Base-by-base conservation (phyloP, 2,113 vertebrate genomes). In the Ictidomys tridecemlineatus region DNA sequence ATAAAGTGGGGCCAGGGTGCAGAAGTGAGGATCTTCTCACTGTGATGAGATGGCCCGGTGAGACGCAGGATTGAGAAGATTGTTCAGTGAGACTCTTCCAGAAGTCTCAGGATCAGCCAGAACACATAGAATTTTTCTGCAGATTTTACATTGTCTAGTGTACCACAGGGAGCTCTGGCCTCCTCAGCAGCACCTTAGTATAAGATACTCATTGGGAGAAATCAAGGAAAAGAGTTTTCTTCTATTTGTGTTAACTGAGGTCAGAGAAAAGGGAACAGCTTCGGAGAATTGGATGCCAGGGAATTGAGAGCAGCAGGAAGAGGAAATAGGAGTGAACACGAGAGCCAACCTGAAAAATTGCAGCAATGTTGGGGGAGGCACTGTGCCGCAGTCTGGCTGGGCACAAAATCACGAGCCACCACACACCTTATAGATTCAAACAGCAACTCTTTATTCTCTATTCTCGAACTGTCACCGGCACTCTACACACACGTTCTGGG, bases 241-340 rank as follows among this genome's bases (percentile, higher is more conserved):
- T 82, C 4, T 61, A 17, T 63, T 37, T 58, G 93, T 65, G 92
- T 95, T 96, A 96, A 39, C 13, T 85, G n/a, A 77, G 96, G 87
- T 93, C 77, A 96, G n/a, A 96, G 65, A 73, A 89, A 84, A 84
- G 67, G 83, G 61, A 93, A 91, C 87, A 92, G 92, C 95, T 93
- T 87, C 79, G 28, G 53, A 48, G 86, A 83, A n/a, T 0, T n/a
- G 24, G 92, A 67, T 73, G 95, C 90, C 92, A 86, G 69, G 77
- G 85, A 91, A 85, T 7, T 0, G n/a, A 94, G 89, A 87, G 45
- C 45, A 5, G 61, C 92, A 93, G 86, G 72, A 95, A 95, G 76
- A 90, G 89, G 92, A 96, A 94, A 74, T 84, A 4, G 16, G 48
- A 45, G 83, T 32, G 39, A 95, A 89, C 9, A 20, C 11, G 65